phyloP scores from a whole-genome alignment of 53 echinoderm and acorn worm species.

The Echinometra lucunter region DNA sequence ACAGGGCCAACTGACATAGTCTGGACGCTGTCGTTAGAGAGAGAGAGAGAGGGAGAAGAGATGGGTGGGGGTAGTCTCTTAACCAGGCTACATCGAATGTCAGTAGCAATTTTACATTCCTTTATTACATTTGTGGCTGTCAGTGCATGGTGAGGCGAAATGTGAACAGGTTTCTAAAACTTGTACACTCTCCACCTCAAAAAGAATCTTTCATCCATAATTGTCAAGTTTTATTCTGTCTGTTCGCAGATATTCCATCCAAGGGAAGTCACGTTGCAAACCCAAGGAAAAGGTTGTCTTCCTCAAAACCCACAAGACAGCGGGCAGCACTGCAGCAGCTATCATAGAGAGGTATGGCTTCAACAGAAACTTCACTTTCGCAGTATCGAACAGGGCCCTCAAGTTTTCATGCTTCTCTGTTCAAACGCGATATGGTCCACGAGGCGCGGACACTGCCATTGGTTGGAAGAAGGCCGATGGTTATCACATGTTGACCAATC shows the following conservation, averaged over 20 bases:
- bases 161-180: neutral
- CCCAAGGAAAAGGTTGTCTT: slow-evolving; percentile 52
- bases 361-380: slow-evolving; percentile 70
- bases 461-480: slow-evolving; percentile 51
- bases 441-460: slow-evolving; percentile 23
- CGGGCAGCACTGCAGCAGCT: slow-evolving; percentile 68
- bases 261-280: neutral
- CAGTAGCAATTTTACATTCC: neutral
- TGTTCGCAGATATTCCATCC: slow-evolving; percentile 11
- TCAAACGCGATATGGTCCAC: neutral
- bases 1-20: neutral
- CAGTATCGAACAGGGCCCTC: slow-evolving; percentile 53
- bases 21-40: too few species aligned
- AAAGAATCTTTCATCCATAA: neutral
- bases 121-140: neutral
- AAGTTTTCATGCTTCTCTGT: slow-evolving; percentile 22
- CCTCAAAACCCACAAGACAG: slow-evolving; percentile 74
- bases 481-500: slow-evolving; percentile 71
- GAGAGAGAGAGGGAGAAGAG: neutral
- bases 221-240: neutral
- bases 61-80: neutral
- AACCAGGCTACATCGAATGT: neutral
- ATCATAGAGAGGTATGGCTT: slow-evolving; percentile 72
- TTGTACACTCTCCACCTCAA: neutral
- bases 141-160: neutral